Evolutionary conservation across 2,888 invertebrate genomes (phyloP).

Genomic region (Orgyia antiqua): DNA sequence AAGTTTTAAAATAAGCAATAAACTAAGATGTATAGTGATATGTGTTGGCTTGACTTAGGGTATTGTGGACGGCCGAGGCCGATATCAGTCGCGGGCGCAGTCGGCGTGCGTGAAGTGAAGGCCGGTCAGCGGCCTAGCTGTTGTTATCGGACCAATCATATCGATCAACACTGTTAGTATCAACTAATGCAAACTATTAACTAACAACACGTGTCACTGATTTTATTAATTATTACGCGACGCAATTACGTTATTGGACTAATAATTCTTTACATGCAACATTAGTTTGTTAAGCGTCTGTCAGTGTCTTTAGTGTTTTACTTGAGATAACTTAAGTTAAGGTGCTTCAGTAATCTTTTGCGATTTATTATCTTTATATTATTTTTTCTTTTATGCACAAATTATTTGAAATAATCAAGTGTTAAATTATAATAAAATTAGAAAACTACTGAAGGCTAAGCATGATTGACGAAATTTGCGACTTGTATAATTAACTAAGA

Average conservation of each 20-base stretch:
- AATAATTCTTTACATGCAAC: conserved; percentile 16
- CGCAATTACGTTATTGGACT: conserved; percentile 33
- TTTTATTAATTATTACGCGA: conserved; percentile 33
- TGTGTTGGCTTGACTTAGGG: too few species aligned
- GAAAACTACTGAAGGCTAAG: too few species aligned
- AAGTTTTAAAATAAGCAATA: too few species aligned
- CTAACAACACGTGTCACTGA: conserved; percentile 53
- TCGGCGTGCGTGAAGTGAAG: conserved; percentile 60
- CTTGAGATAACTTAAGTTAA: too few species aligned
- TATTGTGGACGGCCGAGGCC: conserved; percentile 57
- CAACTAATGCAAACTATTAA: conserved; percentile 45
- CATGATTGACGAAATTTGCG: too few species aligned
- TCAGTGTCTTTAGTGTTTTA: conserved; percentile 9
- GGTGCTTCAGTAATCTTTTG: too few species aligned
- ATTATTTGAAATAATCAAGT: too few species aligned
- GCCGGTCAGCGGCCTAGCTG: conserved; percentile 73
- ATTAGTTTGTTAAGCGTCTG: conserved; percentile 2
- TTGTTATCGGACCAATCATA: conserved; percentile 64
- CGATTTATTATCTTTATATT: too few species aligned
- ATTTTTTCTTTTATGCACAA: too few species aligned
- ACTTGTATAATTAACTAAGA: too few species aligned
- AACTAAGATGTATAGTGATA: too few species aligned
- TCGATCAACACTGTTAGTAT: conserved; percentile 45
- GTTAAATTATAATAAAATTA: too few species aligned
- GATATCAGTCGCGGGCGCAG: conserved; percentile 34